Evolutionary conservation across 2,113 vertebrate species (phyloP).

Genomic region (Damaliscus lunatus): DNA sequence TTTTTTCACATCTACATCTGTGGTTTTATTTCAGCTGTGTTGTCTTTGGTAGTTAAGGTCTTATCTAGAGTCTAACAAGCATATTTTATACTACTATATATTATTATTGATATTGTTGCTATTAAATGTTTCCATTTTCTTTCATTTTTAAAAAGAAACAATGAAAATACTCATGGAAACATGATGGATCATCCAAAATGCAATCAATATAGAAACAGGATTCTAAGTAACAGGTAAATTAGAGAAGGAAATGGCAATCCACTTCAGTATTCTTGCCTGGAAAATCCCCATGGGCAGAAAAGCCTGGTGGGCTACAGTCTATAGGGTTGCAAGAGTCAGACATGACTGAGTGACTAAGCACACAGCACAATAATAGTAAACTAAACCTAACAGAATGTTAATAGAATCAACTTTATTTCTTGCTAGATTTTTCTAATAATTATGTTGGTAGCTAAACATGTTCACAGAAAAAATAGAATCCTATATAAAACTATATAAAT

Average conservation of each 20-base stretch:
- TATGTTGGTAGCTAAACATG: neutral
- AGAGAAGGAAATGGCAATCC: neutral
- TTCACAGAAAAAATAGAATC: neutral
- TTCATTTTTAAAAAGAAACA: neutral
- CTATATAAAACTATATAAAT: neutral
- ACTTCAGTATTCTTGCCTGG: neutral
- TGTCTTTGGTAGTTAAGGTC: neutral
- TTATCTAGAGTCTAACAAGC: neutral
- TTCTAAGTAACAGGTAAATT: neutral
- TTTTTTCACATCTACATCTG: neutral
- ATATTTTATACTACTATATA: neutral
- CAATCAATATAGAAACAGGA: neutral
- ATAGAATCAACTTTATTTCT: neutral
- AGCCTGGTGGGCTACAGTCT: neutral
- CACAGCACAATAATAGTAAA: neutral
- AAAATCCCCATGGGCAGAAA: neutral
- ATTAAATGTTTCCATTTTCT: neutral
- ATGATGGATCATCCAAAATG: neutral
- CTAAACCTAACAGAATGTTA: conserved; percentile 4
- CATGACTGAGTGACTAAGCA: neutral
- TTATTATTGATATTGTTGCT: neutral
- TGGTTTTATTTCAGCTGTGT: neutral
- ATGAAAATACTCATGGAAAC: neutral
- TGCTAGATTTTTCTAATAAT: neutral
- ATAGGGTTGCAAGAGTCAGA: fast-evolving